Percentiles rank a stretch among this genome's conserved stretches.
These are phyloP conservation scores for Platerodrilus igneus DNA, from an alignment of 2,888 invertebrate genomes.

Conservation along the genomic window DNA sequence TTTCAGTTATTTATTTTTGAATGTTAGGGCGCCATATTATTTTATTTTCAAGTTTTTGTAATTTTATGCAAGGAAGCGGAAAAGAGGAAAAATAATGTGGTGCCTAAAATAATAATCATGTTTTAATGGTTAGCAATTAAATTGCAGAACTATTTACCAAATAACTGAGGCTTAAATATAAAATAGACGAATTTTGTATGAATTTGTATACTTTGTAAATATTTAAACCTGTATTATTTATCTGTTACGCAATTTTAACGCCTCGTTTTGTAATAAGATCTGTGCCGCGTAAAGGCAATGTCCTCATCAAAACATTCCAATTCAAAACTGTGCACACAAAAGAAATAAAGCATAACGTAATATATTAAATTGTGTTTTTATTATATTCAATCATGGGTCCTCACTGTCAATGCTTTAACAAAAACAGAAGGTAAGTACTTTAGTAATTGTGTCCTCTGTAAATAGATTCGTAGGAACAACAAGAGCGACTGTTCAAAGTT, in stretches of 20 bases:
- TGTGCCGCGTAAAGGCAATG: constrained; percentile 41
- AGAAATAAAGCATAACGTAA: constrained; percentile 38
- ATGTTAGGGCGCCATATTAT: constrained; percentile 24
- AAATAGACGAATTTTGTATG: constrained; percentile 26
- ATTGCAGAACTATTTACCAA: constrained; percentile 41
- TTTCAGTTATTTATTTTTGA: constrained; percentile 45
- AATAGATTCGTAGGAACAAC: too few relatives aligned
- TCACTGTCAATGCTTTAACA: too few relatives aligned
- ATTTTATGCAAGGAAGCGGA: constrained; percentile 18
- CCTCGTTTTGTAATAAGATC: constrained; percentile 43
- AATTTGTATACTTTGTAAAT: constrained; percentile 30
- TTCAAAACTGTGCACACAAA: constrained; percentile 41
- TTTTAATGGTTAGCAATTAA: constrained; percentile 43
- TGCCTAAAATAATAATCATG: constrained; percentile 40
- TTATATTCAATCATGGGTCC: too few relatives aligned
- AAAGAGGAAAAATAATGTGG: constrained; percentile 26
- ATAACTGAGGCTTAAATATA: constrained; percentile 40
- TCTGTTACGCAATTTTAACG: constrained; percentile 29
- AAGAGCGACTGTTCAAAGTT: too few relatives aligned
- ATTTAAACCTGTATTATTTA: constrained; percentile 36
- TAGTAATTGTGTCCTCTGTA: too few relatives aligned
- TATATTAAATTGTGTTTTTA: constrained; percentile 17
- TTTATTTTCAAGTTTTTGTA: constrained; percentile 19
- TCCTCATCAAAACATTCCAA: constrained; percentile 46
- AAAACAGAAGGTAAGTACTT: too few relatives aligned